Base-by-base conservation (phyloP, 2,888 invertebrate species). In the Cataglyphis altisquamis region DNA sequence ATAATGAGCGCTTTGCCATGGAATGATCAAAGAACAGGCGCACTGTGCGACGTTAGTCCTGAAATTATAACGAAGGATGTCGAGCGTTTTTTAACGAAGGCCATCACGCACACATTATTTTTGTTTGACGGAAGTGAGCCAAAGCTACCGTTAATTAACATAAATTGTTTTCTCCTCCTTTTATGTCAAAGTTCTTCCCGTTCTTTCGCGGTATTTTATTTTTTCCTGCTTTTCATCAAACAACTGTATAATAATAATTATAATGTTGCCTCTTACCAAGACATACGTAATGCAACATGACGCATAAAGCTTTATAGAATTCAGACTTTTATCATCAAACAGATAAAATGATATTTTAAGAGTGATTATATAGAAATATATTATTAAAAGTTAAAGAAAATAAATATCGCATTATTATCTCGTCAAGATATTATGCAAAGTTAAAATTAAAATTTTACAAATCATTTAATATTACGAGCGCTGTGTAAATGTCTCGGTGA, bases 121-220 rank as follows among this genome's bases (percentile, higher is more conserved):
- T 63, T 77, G 84, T 88, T 78, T 88, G 89, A 87, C 88, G 86
- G 87, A 82, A 83, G 86, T 82, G 84, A 86, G 88, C 87, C 90
- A 91, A 91, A 91, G 91, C 91, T 89, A 89, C 91, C 90, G 92
- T 93, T 92, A 92, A 93, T 93, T 92, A 93, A 91, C 91, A 91
- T 91, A 91, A 92, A 93, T 92, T 92, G 91, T 91, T 86, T 89
- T 87, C 89, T 85, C 87, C 88, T 89, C 72, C 87, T 85, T 84
- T 74, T 86, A 81, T 87, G 80, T 85, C 84, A 82, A 84, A 85
- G 80, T 84, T 87, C 86, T 83, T 82, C 87, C 81, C 66, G 57
- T 74, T 80, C 60, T 60, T 72, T 36, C 21, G 21, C 68, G 15
- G 21, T 21, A 10, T 60, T 80, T 67, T 77, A 57, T 67, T 77